phyloP scores from a whole-genome alignment of 2,888 invertebrate species.

The Smittia sp. region DNA sequence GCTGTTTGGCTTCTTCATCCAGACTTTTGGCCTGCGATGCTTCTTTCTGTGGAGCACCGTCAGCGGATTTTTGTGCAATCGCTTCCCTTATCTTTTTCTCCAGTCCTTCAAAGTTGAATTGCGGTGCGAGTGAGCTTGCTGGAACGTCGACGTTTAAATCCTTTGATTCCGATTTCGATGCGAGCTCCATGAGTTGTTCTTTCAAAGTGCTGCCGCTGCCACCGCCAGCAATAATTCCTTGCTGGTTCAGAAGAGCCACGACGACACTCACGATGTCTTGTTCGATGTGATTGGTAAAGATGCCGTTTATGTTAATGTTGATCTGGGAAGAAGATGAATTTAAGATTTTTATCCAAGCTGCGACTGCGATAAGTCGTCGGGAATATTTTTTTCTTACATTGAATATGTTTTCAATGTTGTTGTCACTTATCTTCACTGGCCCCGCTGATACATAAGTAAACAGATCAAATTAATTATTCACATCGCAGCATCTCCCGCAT shows the following conservation, averaged over 20 bases:
- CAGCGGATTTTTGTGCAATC: background rate
- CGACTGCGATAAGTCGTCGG: too few species aligned
- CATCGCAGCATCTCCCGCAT: background rate
- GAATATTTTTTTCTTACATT: too few species aligned
- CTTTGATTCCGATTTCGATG: background rate
- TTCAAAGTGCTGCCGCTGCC: background rate
- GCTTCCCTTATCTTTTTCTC: background rate
- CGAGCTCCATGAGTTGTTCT: slow-evolving; percentile 12
- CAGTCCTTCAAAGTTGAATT: slow-evolving; percentile 25
- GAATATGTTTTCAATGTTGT: slow-evolving; percentile 39
- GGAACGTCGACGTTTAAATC: slow-evolving; percentile 21
- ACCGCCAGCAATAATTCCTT: background rate
- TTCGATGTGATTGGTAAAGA: slow-evolving; percentile 21
- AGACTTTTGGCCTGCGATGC: background rate
- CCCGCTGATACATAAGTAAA: background rate
- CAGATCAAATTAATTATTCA: background rate
- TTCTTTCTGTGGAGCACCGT: background rate
- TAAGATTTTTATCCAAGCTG: too few species aligned
- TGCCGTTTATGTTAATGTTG: slow-evolving; percentile 34
- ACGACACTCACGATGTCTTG: slow-evolving; percentile 11
- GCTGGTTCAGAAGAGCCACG: background rate
- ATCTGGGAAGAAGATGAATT: too few species aligned
- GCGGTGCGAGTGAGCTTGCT: background rate
- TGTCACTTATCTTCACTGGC: slow-evolving; percentile 35
- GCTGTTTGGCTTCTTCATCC: slow-evolving; percentile 8